Evolutionary conservation across 92 coral and sea anemone genomes (phyloP), one percentile per base, ranked within the genome.

Genomic region (Phenganax subtilis): DNA sequence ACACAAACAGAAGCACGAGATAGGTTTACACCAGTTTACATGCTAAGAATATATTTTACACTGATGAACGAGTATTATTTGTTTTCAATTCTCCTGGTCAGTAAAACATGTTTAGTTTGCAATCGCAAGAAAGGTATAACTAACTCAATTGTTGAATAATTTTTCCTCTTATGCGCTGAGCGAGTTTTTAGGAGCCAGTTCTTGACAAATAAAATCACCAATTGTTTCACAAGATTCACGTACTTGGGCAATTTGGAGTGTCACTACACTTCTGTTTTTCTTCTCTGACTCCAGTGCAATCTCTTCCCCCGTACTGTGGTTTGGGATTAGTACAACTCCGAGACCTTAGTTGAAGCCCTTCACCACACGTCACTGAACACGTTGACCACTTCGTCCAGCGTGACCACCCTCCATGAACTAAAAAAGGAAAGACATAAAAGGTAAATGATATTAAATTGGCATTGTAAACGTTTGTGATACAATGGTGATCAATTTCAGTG

Each of bases 261-360:
- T 63, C 61, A 14, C 14, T 62, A 56, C 83, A 79, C 6, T 37
- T 62, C 27, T 53, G 54, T 51, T 62, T 79, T 3, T 65, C 61
- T n/a, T 79, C 83, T 51, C 62, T 79, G 3, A 28, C 30, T 14
- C 83, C 83, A 9, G 15, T 1, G 31, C 83, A 79, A 3, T 79
- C 57, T 28, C 57, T 14, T 9, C 83, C 83, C 9, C 83, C 83
- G n/a, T n/a, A 79, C 31, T 62, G 74, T 14, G 83, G 83, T 52
- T 63, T 79, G 51, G 83, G 83, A 4, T 79, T 79, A 0, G 83
- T 79, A 27, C 83, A 79, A 29, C 83, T 79, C 0, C 83, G 73
- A 62, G 31, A 79, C 16, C 83, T 53, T 20, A 79, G n/a, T 64
- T 79, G 73, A 25, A 10, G 72, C 0, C 83, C 83, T 44, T 63